Evolutionary conservation across 2,113 vertebrate genomes (phyloP).

Genomic region (Odontophorus gujanensis): DNA sequence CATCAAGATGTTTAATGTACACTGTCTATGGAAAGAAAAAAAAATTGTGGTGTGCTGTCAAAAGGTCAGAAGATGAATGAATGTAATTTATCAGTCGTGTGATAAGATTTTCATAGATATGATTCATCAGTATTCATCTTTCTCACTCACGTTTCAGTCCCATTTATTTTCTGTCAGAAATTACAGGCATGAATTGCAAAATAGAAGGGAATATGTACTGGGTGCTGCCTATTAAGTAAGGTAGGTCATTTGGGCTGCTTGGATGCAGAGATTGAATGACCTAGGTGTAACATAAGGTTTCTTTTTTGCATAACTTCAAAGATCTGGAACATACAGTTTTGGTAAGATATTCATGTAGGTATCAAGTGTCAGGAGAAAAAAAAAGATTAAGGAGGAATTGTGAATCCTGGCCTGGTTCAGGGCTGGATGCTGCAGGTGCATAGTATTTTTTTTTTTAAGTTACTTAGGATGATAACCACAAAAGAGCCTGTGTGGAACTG

Average conservation of each 20-base stretch:
- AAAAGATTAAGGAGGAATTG: background rate
- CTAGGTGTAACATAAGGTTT: background rate
- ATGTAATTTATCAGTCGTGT: background rate
- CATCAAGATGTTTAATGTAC: background rate
- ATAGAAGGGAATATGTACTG: background rate
- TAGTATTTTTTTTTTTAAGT: background rate
- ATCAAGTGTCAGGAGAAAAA: background rate
- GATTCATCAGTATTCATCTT: background rate
- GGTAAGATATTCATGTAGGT: background rate
- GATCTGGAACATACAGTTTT: background rate
- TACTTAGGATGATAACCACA: background rate
- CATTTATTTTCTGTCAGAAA: background rate
- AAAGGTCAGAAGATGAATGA: background rate
- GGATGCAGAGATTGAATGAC: background rate
- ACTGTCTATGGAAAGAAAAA: background rate
- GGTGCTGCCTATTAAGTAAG: background rate
- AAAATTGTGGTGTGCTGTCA: fast-evolving
- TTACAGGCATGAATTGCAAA: background rate
- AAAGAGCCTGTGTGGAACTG: background rate
- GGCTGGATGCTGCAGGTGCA: background rate
- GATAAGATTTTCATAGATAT: background rate
- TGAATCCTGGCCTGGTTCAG: background rate
- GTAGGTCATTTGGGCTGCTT: background rate
- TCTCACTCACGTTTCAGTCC: background rate
- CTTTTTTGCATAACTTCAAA: background rate